These are phyloP conservation scores for Thecocarcelia acutangulata DNA, from an alignment of 2,888 invertebrate genomes.

Conservation along the genomic window DNA sequence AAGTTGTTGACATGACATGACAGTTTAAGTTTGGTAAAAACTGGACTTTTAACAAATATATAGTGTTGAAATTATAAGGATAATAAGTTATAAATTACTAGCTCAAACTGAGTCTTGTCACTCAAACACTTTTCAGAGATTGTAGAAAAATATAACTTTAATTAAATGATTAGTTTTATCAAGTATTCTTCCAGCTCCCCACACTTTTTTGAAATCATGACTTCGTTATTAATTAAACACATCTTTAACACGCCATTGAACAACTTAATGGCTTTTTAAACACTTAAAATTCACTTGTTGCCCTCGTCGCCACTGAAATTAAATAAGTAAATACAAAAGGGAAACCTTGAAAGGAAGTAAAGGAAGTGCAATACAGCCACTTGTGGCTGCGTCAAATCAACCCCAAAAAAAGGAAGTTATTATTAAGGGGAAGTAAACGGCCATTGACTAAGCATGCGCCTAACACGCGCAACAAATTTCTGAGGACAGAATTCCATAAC, in stretches of 20 bases:
- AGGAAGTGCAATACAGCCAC: constrained; percentile 36
- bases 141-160: too few species aligned
- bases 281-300: constrained; percentile 9
- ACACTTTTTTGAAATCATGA: background rate
- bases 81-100: too few species aligned
- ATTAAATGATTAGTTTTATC: too few species aligned
- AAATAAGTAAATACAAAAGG: background rate
- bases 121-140: too few species aligned
- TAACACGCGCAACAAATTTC: constrained; percentile 37
- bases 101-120: too few species aligned
- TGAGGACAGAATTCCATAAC: background rate
- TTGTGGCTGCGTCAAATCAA: constrained; percentile 30
- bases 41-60: too few species aligned
- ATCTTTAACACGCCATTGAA: constrained; percentile 12
- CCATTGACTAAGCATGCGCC: constrained; percentile 46
- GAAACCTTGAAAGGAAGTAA: constrained; percentile 45
- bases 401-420: constrained; percentile 44
- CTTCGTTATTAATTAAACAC: constrained; percentile 1
- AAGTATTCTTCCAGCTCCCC: background rate
- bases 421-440: constrained; percentile 29
- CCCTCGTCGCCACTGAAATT: background rate
- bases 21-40: too few species aligned
- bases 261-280: constrained; percentile 3
- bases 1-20: too few species aligned
- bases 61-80: too few species aligned